These are phyloP conservation scores for Meiosimyza decipiens DNA, from an alignment of 2,888 invertebrate species.

Conservation along the genomic window DNA sequence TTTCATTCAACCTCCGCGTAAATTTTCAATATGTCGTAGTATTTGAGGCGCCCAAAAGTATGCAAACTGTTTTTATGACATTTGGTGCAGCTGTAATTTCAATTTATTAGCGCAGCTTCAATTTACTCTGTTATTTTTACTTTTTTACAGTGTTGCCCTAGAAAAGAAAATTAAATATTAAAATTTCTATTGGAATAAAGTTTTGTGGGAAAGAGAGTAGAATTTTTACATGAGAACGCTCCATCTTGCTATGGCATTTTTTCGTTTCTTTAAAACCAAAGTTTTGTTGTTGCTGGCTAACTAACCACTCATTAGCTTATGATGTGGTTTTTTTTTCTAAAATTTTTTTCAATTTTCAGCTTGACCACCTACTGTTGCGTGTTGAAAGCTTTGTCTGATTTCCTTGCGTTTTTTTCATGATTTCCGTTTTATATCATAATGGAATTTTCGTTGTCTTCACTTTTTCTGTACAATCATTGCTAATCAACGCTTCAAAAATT, in stretches of 20 bases:
- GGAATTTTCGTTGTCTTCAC: not conserved
- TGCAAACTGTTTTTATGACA: conserved; percentile 7
- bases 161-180: conserved; percentile 37
- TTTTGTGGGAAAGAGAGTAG: not conserved
- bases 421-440: conserved; percentile 14
- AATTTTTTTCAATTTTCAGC: not conserved
- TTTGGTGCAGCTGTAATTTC: conserved; percentile 24
- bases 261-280: not conserved
- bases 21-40: conserved; percentile 33
- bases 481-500: conserved; percentile 33
- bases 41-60: not conserved
- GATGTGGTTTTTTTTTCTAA: too few species aligned
- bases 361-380: conserved; percentile 40
- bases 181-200: not conserved
- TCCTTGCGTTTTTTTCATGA: not conserved
- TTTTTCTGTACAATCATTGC: conserved; percentile 32
- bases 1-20: conserved; percentile 39
- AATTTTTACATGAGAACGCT: conserved; percentile 25
- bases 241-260: not conserved
- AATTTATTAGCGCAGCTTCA: conserved; percentile 18
- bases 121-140: not conserved
- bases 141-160: conserved; percentile 36
- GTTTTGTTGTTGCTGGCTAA: too few species aligned
- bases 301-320: too few species aligned
- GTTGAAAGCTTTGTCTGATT: conserved; percentile 6